Percentiles rank a stretch among this genome's conserved stretches.
These are phyloP conservation scores for Tholera decimalis DNA, from an alignment of 2,888 invertebrate genomes.

Conservation along the genomic window DNA sequence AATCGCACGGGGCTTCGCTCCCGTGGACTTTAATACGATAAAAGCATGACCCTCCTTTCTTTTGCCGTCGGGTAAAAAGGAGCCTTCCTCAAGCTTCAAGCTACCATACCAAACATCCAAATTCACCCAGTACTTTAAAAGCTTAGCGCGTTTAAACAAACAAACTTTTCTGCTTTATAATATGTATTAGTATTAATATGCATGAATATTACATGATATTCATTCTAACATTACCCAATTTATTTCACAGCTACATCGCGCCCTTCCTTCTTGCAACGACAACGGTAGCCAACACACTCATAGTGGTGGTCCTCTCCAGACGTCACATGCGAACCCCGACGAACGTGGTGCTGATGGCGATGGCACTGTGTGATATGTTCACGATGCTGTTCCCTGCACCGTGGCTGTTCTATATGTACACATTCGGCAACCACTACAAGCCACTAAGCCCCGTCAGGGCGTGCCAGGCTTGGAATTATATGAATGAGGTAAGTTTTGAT, in stretches of 20 bases:
- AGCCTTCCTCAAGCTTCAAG: too few relatives aligned
- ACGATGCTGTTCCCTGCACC: conserved; percentile 97
- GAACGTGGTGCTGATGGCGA: conserved; percentile 98
- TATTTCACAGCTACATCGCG: conserved; percentile 91
- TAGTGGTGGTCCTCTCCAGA: conserved; percentile 97
- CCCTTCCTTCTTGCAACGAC: conserved; percentile 97
- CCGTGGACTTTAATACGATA: too few relatives aligned
- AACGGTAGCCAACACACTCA: conserved; percentile 97
- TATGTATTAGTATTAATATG: too few relatives aligned
- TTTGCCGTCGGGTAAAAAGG: too few relatives aligned
- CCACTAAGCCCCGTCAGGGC: conserved; percentile 94
- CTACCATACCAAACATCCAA: too few relatives aligned
- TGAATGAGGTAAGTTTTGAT: conserved; percentile 94
- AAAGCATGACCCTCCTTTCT: too few relatives aligned
- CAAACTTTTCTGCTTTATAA: too few relatives aligned
- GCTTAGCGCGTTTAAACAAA: too few relatives aligned
- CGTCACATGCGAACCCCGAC: conserved; percentile 98
- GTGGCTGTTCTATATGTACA: conserved; percentile 98
- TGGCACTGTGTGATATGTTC: conserved; percentile 98
- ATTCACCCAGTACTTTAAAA: too few relatives aligned
- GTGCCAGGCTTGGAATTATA: conserved; percentile 95
- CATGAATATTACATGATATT: too few relatives aligned
- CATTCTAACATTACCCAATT: neutral
- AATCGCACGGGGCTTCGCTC: too few relatives aligned
- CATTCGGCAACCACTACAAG: conserved; percentile 96